Percentiles rank a stretch among this genome's conserved stretches.
These are phyloP conservation scores for Drosophila sordidula DNA, from an alignment of 2,888 invertebrate species.

Conservation along the genomic window DNA sequence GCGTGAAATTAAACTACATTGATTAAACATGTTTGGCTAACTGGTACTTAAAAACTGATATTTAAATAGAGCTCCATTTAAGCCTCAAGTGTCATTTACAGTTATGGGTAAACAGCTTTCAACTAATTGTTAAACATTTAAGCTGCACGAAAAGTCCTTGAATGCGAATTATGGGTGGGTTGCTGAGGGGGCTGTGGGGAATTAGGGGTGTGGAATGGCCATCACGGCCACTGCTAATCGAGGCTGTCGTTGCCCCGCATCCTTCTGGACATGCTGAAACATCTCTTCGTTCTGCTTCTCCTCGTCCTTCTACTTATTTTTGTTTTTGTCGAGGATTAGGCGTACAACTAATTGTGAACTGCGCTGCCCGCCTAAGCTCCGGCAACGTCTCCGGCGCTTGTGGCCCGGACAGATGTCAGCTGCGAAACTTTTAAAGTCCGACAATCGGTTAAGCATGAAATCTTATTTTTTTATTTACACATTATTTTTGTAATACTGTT, in stretches of 20 bases:
- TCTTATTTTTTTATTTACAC: constrained; percentile 33
- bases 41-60: not conserved
- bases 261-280: constrained; percentile 13
- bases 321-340: constrained; percentile 54
- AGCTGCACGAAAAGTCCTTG: constrained; percentile 53
- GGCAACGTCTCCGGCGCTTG: constrained; percentile 21
- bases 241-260: constrained; percentile 27
- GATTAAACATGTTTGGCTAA: constrained; percentile 7
- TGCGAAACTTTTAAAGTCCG: constrained; percentile 47
- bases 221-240: constrained; percentile 42
- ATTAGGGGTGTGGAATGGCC: not conserved
- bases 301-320: not conserved
- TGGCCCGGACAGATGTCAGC: constrained; percentile 51
- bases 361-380: constrained; percentile 44
- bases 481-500: not conserved
- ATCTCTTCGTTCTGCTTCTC: not conserved
- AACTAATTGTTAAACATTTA: constrained; percentile 51
- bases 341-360: constrained; percentile 64
- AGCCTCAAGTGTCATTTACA: constrained; percentile 21
- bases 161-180: constrained; percentile 10
- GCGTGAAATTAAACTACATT: not conserved
- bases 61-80: constrained; percentile 16
- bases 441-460: constrained; percentile 55
- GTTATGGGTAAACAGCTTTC: constrained; percentile 35
- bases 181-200: not conserved